These are phyloP conservation scores for Pseudocheirus occidentalis DNA, from an alignment of 2,797 vertebrate genomes.

Conservation along the genomic window DNA sequence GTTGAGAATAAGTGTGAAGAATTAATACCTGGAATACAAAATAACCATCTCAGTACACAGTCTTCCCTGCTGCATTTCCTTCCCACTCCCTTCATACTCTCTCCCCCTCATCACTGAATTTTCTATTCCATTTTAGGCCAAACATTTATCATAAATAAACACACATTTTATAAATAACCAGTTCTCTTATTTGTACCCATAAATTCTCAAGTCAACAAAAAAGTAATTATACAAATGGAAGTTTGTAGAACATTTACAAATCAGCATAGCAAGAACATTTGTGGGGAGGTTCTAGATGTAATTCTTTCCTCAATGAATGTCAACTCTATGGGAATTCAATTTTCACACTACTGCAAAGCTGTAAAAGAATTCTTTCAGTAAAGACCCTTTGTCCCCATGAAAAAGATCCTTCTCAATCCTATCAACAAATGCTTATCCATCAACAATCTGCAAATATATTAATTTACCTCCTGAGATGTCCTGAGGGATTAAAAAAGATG, in stretches of 20 bases:
- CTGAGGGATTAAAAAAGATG: not conserved
- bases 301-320: slow-evolving; percentile 23
- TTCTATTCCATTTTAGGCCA: slow-evolving; percentile 21
- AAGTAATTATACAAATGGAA: slow-evolving; percentile 28
- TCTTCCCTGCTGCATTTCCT: slow-evolving; percentile 10
- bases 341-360: slow-evolving; percentile 6
- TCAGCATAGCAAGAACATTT: slow-evolving; percentile 28
- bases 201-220: slow-evolving; percentile 6
- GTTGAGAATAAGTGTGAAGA: slow-evolving; percentile 3
- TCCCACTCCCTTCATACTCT: slow-evolving; percentile 15
- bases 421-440: not conserved
- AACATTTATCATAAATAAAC: slow-evolving; percentile 19
- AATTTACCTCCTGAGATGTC: not conserved
- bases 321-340: slow-evolving; percentile 37
- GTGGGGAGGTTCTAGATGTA: slow-evolving; percentile 21
- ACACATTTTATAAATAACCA: slow-evolving; percentile 20
- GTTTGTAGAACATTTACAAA: slow-evolving; percentile 23
- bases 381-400: not conserved
- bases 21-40: slow-evolving; percentile 37
- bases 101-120: not conserved
- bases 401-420: not conserved
- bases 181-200: slow-evolving; percentile 25
- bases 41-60: not conserved
- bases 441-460: not conserved
- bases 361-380: not conserved